phyloP scores from a whole-genome alignment of 2,797 vertebrate genomes.

The Gadopsis marmoratus region DNA sequence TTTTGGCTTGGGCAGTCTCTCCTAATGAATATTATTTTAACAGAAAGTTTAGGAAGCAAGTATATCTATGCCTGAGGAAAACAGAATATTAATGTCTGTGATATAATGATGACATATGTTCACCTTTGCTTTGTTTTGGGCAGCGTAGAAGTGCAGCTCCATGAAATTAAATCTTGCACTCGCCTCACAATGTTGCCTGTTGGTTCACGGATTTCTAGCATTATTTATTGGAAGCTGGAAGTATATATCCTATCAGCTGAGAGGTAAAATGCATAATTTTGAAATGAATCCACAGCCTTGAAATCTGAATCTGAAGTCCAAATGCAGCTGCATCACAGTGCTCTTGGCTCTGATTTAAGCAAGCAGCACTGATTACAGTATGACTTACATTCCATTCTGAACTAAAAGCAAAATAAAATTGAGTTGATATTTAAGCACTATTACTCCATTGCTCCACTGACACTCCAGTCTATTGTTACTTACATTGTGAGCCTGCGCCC shows the following conservation, averaged over 20 bases:
- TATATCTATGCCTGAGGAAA: constrained; percentile 61
- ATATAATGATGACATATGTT: constrained; percentile 65
- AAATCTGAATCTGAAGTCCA: constrained; percentile 27
- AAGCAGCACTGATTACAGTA: constrained; percentile 42
- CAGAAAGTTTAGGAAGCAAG: constrained; percentile 59
- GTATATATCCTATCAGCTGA: constrained; percentile 28
- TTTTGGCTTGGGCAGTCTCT: constrained; percentile 42
- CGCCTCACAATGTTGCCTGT: constrained; percentile 29
- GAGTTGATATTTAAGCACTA: constrained; percentile 52
- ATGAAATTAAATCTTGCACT: constrained; percentile 30
- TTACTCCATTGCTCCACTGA: constrained; percentile 60
- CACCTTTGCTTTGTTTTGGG: constrained; percentile 57
- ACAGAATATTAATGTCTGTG: constrained; percentile 63
- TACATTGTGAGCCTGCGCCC: constrained; percentile 32
- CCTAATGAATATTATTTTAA: constrained; percentile 73
- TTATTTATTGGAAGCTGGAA: constrained; percentile 18
- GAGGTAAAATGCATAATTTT: constrained; percentile 33
- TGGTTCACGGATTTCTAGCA: constrained; percentile 3
- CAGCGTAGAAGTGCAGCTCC: constrained; percentile 22
- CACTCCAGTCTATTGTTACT: constrained; percentile 59
- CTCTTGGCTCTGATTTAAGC: constrained; percentile 44
- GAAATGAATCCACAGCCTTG: constrained; percentile 14
- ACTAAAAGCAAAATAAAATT: constrained; percentile 49
- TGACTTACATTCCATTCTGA: constrained; percentile 37
- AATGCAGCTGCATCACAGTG: constrained; percentile 14